Evolutionary conservation across 2,888 invertebrate species (phyloP), one percentile per base, ranked within the genome.

Genomic region (Galeruca laticollis): DNA sequence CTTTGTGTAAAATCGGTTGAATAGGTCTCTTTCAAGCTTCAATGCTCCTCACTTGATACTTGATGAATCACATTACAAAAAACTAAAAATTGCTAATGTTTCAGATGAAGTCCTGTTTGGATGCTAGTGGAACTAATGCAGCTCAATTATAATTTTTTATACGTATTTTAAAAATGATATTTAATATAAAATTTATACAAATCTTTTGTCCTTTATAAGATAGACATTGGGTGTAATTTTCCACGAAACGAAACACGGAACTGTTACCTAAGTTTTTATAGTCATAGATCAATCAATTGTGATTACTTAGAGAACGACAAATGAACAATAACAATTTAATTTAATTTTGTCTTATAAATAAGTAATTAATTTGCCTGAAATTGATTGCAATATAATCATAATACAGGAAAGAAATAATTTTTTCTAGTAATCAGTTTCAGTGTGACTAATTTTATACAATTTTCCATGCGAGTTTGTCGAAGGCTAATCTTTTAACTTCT

Each of bases 51-150:
- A 26, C 20, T 51, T 13, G 26, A 52, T 52, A 21, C 11, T 21
- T 52, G 52, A 52, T 13, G 52, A 52, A 26, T 52, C 52, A 15
- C 6, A 13, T 26, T 26, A 6, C 13, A 52, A 52, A 15, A 49
- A 18, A 18, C 6, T 20, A 26, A 52, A 52, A 52, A 52, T 21
- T 13, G 11, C 21, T 26, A 52, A 52, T 52, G 52, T 52, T 52
- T 52, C 52, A 52, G 52, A 52, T 52, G 52, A 52, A 52, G 26
- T 52, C 26, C 15, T 21, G 21, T 26, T 0, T 52, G 10, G 21
- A 26, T 52, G 52, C 52, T 52, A 21, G 52, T 52, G 52, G 52
- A 52, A 52, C 52, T 52, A 52, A 52, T 52, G 26, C 20, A 26
- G 21, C 21, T 26, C 52, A 52, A 52, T 52, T 52, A 52, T 15